These are phyloP conservation scores for Tenualosa thibaudeaui DNA, from an alignment of 2,797 vertebrate species.

Conservation along the genomic window DNA sequence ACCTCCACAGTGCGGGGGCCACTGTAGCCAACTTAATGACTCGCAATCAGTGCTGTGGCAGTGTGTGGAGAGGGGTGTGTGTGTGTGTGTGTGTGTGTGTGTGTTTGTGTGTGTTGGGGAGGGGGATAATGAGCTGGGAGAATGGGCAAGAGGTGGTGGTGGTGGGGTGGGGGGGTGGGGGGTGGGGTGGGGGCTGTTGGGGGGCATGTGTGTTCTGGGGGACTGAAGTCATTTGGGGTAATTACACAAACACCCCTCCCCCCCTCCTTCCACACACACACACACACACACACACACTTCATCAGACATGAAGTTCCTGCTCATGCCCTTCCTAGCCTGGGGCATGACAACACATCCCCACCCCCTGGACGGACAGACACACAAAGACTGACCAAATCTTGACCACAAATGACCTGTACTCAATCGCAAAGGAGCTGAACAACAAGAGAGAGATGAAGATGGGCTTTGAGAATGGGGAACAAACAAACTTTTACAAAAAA, in stretches of 20 bases:
- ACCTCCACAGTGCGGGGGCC: slow-evolving; percentile 55
- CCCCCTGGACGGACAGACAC: neutral
- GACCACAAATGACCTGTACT: slow-evolving; percentile 24
- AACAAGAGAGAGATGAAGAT: neutral
- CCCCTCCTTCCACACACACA: neutral
- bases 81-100: neutral
- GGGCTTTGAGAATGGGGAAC: neutral
- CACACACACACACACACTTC: slow-evolving; percentile 25
- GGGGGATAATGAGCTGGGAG: slow-evolving; percentile 72
- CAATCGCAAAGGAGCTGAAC: slow-evolving; percentile 26
- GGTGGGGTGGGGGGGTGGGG: slow-evolving; percentile 37
- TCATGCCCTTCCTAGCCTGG: slow-evolving; percentile 3
- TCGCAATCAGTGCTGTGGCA: slow-evolving; percentile 43
- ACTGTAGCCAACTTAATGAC: slow-evolving; percentile 45
- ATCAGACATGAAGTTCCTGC: slow-evolving; percentile 25
- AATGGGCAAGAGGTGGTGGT: slow-evolving; percentile 23
- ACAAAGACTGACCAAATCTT: slow-evolving; percentile 30
- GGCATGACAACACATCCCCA: slow-evolving; percentile 28
- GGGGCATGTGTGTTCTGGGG: slow-evolving; percentile 14
- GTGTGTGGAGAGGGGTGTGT: slow-evolving; percentile 25
- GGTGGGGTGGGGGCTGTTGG: slow-evolving; percentile 25
- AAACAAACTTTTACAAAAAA: neutral
- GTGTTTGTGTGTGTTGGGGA: neutral
- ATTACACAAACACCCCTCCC: slow-evolving; percentile 49
- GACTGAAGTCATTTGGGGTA: slow-evolving; percentile 42